Conservation (phyloP, 2,113 vertebrate species). For the Trematomus loennbergii region DNA sequence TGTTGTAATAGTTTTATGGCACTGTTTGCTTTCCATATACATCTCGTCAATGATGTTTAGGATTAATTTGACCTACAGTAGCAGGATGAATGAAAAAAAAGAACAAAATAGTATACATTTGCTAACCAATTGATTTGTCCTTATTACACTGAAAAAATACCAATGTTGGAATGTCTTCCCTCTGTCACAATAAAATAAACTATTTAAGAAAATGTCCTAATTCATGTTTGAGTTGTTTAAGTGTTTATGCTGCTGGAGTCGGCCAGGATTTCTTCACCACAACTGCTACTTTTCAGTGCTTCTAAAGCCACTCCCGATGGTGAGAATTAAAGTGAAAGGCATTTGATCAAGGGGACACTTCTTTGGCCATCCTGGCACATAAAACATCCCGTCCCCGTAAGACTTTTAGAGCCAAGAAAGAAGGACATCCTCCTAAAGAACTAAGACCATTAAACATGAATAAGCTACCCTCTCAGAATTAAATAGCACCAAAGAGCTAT, state of each 20-base stretch:
- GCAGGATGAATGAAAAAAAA: neutral
- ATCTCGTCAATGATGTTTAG: no score
- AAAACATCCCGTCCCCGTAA: constrained; percentile 49
- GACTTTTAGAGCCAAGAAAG: constrained; percentile 53
- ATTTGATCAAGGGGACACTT: constrained; percentile 33
- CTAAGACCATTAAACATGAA: constrained; percentile 62
- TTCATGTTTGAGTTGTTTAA: neutral
- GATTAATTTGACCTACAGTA: no score
- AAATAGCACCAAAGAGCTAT: constrained; percentile 42
- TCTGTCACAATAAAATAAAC: neutral
- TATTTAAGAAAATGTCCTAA: neutral
- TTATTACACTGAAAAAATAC: neutral
- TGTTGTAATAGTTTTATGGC: no score
- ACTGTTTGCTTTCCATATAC: no score
- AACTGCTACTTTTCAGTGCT: neutral
- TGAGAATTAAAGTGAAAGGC: constrained; percentile 14
- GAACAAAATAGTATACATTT: no score
- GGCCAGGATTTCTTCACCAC: neutral
- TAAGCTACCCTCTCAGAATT: constrained; percentile 45
- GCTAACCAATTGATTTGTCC: neutral
- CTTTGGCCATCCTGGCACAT: constrained; percentile 38
- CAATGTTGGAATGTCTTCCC: neutral
- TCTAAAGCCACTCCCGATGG: neutral
- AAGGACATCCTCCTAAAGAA: constrained; percentile 46
- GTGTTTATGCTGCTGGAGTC: neutral